Conservation (phyloP, 2,797 vertebrate genomes). For the Pteronotus mesoamericanus region DNA sequence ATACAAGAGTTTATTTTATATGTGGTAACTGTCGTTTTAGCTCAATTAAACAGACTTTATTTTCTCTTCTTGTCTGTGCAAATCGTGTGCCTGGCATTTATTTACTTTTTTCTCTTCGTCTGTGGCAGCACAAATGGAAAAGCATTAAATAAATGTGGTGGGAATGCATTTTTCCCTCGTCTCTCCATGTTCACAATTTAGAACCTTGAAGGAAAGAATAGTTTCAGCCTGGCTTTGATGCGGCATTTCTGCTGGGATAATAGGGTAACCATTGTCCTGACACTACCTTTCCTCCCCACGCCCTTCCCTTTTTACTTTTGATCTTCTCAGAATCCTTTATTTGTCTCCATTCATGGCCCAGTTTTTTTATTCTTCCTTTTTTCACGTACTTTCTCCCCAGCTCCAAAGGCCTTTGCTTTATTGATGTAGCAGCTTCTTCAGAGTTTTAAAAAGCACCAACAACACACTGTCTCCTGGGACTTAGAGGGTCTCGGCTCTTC, state of each 20-base stretch:
- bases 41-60: constrained; percentile 29
- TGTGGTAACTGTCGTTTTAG: neutral
- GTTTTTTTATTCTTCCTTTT: neutral
- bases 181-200: neutral
- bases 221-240: neutral
- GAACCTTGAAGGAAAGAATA: neutral
- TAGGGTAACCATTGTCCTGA: too few relatives aligned
- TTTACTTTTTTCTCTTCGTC: neutral
- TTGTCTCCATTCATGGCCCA: neutral
- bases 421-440: neutral
- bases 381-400: neutral
- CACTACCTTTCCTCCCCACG: neutral
- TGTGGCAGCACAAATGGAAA: constrained; percentile 5
- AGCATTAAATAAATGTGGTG: neutral
- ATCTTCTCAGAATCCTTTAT: constrained; percentile 17
- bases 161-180: neutral
- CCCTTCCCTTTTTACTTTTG: neutral
- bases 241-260: neutral
- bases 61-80: constrained; percentile 30
- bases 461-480: neutral
- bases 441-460: neutral
- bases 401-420: neutral
- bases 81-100: constrained; percentile 17
- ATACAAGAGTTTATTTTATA: neutral
- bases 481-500: neutral